These are phyloP conservation scores for Barypeithes pellucidus DNA, from an alignment of 2,888 invertebrate species.

Conservation along the genomic window DNA sequence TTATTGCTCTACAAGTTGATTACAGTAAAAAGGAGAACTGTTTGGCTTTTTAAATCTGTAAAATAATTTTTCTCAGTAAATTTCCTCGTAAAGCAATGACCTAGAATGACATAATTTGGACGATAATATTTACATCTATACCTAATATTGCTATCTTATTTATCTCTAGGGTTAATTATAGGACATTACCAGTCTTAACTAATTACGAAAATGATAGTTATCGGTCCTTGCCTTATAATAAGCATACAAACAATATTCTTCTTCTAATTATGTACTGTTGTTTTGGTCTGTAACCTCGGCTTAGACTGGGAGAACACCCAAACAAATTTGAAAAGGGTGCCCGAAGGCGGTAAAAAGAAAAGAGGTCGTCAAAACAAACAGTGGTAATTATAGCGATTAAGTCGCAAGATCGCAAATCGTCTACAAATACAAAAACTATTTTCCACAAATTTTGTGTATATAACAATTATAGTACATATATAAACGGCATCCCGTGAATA, in stretches of 20 bases:
- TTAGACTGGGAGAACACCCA: neutral
- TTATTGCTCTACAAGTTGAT: too few relatives aligned
- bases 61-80: too few relatives aligned
- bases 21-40: too few relatives aligned
- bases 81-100: neutral
- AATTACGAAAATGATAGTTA: neutral
- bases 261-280: neutral
- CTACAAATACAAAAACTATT: too few relatives aligned
- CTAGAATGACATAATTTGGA: neutral
- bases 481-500: too few relatives aligned
- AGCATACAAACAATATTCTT: neutral
- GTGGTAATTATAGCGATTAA: too few relatives aligned
- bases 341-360: neutral
- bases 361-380: neutral
- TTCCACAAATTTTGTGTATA: too few relatives aligned
- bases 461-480: too few relatives aligned
- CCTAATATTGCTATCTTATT: neutral
- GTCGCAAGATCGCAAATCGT: too few relatives aligned
- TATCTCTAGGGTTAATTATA: neutral
- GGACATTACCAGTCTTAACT: neutral
- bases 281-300: slow-evolving; percentile 4
- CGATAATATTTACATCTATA: neutral
- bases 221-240: neutral
- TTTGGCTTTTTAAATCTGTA: too few relatives aligned
- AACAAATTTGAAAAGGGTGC: slow-evolving; percentile 6